Evolutionary conservation across 2,113 vertebrate species (phyloP).

Genomic region (Clupea harengus): DNA sequence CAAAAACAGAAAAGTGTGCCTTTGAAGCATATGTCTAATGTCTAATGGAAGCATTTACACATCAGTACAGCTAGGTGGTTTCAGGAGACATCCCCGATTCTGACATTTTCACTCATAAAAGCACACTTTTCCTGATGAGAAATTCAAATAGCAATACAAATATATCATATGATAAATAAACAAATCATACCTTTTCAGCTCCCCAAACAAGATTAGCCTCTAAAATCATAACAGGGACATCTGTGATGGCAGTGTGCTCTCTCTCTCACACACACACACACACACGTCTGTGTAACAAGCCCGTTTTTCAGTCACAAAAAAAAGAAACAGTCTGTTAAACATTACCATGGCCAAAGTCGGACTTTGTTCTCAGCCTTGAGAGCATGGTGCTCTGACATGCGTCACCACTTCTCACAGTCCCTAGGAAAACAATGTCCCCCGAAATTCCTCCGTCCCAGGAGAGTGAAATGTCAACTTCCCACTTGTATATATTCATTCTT

Average conservation of each 20-base stretch:
- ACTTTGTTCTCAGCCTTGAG: conserved; percentile 10
- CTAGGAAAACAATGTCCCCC: not conserved
- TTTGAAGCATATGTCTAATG: not conserved
- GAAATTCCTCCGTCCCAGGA: not conserved
- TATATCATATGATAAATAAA: not conserved
- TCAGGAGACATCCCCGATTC: not conserved
- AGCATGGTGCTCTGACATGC: not conserved
- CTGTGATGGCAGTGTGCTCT: not conserved
- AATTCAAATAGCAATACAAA: not conserved
- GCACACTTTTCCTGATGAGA: not conserved
- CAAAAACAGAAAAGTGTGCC: not conserved
- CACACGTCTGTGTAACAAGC: not conserved
- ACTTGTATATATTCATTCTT: not conserved
- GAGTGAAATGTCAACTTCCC: conserved; percentile 5
- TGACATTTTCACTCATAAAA: not conserved
- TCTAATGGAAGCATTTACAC: not conserved
- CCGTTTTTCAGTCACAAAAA: not conserved
- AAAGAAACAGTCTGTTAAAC: not conserved
- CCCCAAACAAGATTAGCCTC: not conserved
- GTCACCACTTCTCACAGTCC: not conserved
- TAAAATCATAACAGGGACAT: not conserved
- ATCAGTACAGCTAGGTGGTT: not conserved
- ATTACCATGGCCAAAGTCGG: not conserved
- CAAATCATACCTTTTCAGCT: not conserved
- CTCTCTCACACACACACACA: not conserved